Percentiles rank a stretch among this genome's conserved stretches.
These are phyloP conservation scores for Scaptodrosophila lebanonensis DNA, from an alignment of 1,140 invertebrate genomes.

Conservation along the genomic window DNA sequence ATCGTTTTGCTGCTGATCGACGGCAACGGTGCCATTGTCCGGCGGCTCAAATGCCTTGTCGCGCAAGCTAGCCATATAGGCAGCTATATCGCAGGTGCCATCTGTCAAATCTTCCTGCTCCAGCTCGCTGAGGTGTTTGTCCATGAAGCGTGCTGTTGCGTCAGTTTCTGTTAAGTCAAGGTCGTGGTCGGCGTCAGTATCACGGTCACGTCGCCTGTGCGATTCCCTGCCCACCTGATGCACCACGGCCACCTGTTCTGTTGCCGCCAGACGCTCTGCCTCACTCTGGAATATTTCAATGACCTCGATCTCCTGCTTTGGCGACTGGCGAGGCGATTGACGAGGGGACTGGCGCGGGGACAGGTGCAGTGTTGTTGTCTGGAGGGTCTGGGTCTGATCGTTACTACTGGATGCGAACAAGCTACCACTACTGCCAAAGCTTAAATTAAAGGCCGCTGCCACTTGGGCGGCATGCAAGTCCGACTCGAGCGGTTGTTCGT, in stretches of 20 bases:
- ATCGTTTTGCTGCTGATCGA: slow-evolving; percentile 70
- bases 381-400: slow-evolving; percentile 33
- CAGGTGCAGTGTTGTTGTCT: slow-evolving; percentile 22
- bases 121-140: slow-evolving; percentile 71
- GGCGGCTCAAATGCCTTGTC: slow-evolving; percentile 67
- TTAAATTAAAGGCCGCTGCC: slow-evolving; percentile 74
- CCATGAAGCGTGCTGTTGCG: slow-evolving; percentile 54
- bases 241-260: slow-evolving; percentile 68
- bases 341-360: slow-evolving; percentile 49
- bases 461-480: slow-evolving; percentile 61
- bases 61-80: slow-evolving; percentile 75
- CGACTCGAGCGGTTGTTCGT: slow-evolving; percentile 57
- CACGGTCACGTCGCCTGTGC: slow-evolving; percentile 41
- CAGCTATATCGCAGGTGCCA: slow-evolving; percentile 69
- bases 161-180: slow-evolving; percentile 36
- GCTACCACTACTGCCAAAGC: slow-evolving; percentile 73
- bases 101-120: slow-evolving; percentile 68
- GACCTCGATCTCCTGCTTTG: slow-evolving; percentile 72
- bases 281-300: slow-evolving; percentile 74
- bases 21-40: slow-evolving; percentile 41
- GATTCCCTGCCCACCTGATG: slow-evolving; percentile 49
- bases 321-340: slow-evolving; percentile 69
- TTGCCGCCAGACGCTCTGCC: slow-evolving; percentile 58
- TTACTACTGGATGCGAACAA: slow-evolving; percentile 48
- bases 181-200: slow-evolving; percentile 17